Base-by-base conservation (phyloP, 2,888 invertebrate species). In the Cryptophagus acutangulus region DNA sequence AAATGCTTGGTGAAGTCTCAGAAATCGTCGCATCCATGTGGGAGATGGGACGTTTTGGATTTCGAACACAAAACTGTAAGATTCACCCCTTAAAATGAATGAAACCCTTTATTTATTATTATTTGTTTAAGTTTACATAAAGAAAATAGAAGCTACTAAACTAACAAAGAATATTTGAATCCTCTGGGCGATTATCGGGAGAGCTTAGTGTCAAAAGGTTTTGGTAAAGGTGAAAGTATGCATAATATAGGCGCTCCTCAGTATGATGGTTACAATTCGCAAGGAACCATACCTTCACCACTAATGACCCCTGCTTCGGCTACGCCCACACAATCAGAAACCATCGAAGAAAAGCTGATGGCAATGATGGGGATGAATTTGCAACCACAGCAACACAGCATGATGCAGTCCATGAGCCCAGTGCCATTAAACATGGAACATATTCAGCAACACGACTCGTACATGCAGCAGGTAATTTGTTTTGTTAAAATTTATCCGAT, bases 21-120 rank as follows among this genome's bases (percentile, higher is more conserved):
- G 93, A 93, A 74, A 95, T 96, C 57, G 96, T 96, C 2, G 92
- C 93, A 9, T 94, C 94, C 25, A 95, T 96, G 95, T 96, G 96
- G n/a, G n/a, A n/a, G n/a, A n/a, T n/a, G n/a, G 96, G 96, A 96
- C 67, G 88, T 88, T 16, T 74, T 96, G 55, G 94, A 94, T 65
- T 87, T 87, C 0, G 90, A 90, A 63, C 89, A 92, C 66, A 96
- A 95, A 78, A 90, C 87, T 72, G 93, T 93, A 74, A 83, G 84
- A 8, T 8, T 8, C 6, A 20, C 24, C 24, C 6, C 24, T n/a
- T 8, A 8, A 6, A 20, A 18, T 5, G n/a, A 2, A 9, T 33
- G 20, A 29, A 5, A 6, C 12, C 16, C 9, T 30, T 29, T 9
- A 12, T 24, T 36, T 31, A 8, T 36, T n/a, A 36, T 8, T 16